phyloP scores from a whole-genome alignment of 2,888 invertebrate species.

The Monochamus alternatus region DNA sequence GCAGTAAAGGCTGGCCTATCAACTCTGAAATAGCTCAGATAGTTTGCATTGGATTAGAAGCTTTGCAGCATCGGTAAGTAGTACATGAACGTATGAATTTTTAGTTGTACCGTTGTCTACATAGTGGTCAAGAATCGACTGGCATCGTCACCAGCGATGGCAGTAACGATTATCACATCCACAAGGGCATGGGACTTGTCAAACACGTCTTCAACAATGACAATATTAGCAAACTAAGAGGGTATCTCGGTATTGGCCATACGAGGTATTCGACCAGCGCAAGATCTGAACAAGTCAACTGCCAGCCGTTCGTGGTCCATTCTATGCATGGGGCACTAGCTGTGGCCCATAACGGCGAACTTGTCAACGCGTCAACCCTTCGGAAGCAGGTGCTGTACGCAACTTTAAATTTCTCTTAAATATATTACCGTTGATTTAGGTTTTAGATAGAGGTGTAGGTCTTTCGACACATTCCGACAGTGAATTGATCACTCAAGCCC shows the following conservation, averaged over 20 bases:
- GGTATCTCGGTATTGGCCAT: conserved; percentile 96
- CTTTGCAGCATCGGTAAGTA: conserved; percentile 88
- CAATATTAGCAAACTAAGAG: conserved; percentile 86
- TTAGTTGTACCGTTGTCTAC: conserved; percentile 41
- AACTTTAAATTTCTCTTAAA: too few relatives aligned
- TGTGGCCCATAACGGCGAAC: conserved; percentile 97
- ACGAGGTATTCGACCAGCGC: conserved; percentile 98
- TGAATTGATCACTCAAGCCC: conserved; percentile 96
- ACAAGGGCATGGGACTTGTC: conserved; percentile 97
- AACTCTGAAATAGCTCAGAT: conserved; percentile 88
- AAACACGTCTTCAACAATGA: conserved; percentile 94
- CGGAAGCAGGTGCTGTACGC: conserved; percentile 82
- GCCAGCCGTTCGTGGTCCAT: conserved; percentile 98
- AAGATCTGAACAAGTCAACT: conserved; percentile 91
- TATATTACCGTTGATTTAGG: conserved; percentile 72
- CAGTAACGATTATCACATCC: conserved; percentile 84
- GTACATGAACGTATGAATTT: not conserved
- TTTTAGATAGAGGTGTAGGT: conserved; percentile 93
- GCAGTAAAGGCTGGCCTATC: conserved; percentile 71
- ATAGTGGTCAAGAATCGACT: conserved; percentile 98
- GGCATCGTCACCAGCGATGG: conserved; percentile 96
- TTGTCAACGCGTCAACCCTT: conserved; percentile 92
- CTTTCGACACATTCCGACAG: conserved; percentile 97
- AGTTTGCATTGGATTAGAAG: conserved; percentile 91
- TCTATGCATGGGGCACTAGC: conserved; percentile 95